Conservation (phyloP, 2,113 vertebrate genomes). For the Isichthys henryi region DNA sequence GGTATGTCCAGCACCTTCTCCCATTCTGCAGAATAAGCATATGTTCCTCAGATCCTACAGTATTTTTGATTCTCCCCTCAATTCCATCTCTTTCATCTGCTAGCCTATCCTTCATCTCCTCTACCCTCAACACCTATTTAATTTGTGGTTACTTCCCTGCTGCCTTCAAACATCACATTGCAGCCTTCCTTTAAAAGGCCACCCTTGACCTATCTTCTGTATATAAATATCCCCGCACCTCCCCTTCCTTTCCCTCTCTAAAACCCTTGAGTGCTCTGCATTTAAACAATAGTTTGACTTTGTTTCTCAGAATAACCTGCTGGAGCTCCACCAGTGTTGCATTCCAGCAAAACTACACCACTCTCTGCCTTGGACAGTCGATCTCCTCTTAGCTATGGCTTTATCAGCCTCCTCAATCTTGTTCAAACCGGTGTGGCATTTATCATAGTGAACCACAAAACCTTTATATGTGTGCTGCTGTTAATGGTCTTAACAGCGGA, state of each 20-base stretch:
- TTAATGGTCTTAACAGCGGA: background rate
- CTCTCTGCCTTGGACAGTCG: background rate
- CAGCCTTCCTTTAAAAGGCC: background rate
- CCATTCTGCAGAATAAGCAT: background rate
- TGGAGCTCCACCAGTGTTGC: background rate
- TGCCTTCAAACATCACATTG: background rate
- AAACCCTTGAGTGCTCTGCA: background rate
- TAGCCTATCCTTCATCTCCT: background rate
- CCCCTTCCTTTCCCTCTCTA: background rate
- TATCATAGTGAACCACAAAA: background rate
- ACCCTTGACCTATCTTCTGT: background rate
- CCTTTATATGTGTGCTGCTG: background rate
- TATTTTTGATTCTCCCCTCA: background rate
- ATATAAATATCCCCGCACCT: background rate
- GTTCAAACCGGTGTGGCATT: background rate
- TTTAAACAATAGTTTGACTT: background rate
- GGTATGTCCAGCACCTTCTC: background rate
- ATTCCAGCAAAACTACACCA: background rate
- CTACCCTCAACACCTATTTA: slow-evolving; percentile 1
- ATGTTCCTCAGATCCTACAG: background rate
- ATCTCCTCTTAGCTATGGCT: background rate
- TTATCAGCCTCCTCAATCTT: background rate
- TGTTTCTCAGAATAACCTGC: background rate
- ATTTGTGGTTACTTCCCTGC: background rate
- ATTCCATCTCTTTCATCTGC: background rate